A percentile compares a stretch with the other conserved stretches of the same genome.
These are phyloP conservation scores for Drosophila ohnishii DNA, from an alignment of 1,140 invertebrate genomes.

Conservation along the genomic window DNA sequence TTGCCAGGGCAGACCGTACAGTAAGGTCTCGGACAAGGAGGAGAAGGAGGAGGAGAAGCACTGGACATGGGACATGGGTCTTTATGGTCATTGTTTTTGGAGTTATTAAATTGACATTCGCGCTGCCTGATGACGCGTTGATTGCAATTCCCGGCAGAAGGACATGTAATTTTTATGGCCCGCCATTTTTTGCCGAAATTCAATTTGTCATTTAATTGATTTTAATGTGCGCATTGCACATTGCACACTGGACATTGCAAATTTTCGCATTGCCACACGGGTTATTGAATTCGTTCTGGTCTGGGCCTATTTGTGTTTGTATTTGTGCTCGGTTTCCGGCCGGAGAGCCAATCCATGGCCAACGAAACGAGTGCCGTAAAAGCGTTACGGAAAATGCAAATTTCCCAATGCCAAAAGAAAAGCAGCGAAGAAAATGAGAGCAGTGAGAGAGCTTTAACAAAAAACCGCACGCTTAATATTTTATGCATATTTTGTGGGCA, in stretches of 20 bases:
- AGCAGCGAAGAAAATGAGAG: constrained; percentile 4
- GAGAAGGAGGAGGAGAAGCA: neutral
- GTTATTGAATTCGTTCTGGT: constrained; percentile 38
- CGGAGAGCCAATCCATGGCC: constrained; percentile 32
- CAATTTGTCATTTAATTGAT: constrained; percentile 82
- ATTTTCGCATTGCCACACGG: constrained; percentile 40
- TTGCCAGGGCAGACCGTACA: constrained; percentile 57
- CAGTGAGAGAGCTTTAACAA: constrained; percentile 47
- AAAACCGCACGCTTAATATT: constrained; percentile 67
- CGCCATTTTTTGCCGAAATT: constrained; percentile 77
- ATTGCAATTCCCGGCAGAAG: constrained; percentile 79
- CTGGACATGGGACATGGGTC: neutral
- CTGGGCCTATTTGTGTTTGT: constrained; percentile 44
- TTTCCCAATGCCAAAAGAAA: constrained; percentile 40
- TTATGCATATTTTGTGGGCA: constrained; percentile 81
- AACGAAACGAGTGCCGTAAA: constrained; percentile 7
- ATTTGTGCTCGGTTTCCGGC: constrained; percentile 43
- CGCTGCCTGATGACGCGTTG: constrained; percentile 70
- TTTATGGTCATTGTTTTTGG: constrained; percentile 39
- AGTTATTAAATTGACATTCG: constrained; percentile 81
- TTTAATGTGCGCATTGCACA: constrained; percentile 72
- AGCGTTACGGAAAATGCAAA: constrained; percentile 61
- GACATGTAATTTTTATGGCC: constrained; percentile 77
- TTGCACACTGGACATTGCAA: constrained; percentile 40
- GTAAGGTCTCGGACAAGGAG: constrained; percentile 9